A percentile compares a stretch with the other conserved stretches of the same genome.
These are phyloP conservation scores for Drosophila multiciliata DNA, from an alignment of 2,888 invertebrate species.

Conservation along the genomic window DNA sequence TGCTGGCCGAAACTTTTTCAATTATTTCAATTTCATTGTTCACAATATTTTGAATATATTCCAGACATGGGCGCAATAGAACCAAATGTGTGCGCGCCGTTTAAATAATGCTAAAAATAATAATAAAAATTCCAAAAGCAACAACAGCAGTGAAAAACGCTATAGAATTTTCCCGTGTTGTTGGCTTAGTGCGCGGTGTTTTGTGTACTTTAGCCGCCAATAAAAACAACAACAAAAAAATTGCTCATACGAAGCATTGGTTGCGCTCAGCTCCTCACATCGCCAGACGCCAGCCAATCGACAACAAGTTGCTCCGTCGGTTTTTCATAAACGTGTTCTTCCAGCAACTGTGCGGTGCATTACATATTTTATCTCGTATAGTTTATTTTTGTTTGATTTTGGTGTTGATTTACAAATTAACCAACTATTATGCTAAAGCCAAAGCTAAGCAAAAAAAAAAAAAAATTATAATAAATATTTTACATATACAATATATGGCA, in stretches of 20 bases:
- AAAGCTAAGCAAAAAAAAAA: neutral
- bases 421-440: neutral
- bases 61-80: constrained; percentile 34
- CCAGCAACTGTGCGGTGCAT: constrained; percentile 59
- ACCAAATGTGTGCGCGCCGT: constrained; percentile 45
- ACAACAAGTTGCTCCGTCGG: constrained; percentile 53
- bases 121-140: constrained; percentile 48
- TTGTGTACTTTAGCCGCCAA: constrained; percentile 70
- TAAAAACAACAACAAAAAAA: constrained; percentile 41
- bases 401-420: neutral
- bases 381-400: neutral
- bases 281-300: constrained; percentile 48
- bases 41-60: constrained; percentile 52
- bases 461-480: neutral
- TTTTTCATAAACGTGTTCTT: constrained; percentile 66
- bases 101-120: constrained; percentile 61
- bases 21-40: constrained; percentile 33
- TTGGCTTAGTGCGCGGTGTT: constrained; percentile 43
- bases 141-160: constrained; percentile 37
- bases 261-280: constrained; percentile 33
- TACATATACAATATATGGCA: neutral
- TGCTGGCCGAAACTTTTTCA: constrained; percentile 2
- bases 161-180: constrained; percentile 50
- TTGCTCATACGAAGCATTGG: constrained; percentile 73
- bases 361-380: constrained; percentile 17